Evolutionary conservation across 92 coral and sea anemone species (phyloP).

Genomic region (Galaxea fascicularis): DNA sequence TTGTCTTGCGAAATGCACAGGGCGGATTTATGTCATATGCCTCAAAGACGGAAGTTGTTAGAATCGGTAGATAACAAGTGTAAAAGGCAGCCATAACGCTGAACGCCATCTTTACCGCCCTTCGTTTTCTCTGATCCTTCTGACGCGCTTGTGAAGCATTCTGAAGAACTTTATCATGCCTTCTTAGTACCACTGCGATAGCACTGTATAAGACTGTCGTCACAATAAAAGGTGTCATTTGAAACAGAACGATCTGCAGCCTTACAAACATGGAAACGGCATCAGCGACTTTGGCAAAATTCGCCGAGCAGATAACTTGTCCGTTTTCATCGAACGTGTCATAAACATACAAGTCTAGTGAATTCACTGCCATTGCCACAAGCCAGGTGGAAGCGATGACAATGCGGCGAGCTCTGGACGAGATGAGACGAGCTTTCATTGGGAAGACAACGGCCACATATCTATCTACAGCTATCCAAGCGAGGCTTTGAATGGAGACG

Average conservation of each 20-base stretch:
- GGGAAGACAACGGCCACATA: conserved; percentile 12
- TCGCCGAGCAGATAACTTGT: neutral
- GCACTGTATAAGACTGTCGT: neutral
- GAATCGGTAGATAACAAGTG: neutral
- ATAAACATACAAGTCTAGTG: neutral
- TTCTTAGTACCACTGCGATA: neutral
- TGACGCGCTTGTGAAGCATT: neutral
- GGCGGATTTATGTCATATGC: neutral
- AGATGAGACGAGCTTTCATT: conserved; percentile 1
- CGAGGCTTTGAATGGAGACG: conserved; percentile 3
- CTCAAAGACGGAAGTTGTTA: neutral
- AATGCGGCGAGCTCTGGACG: neutral
- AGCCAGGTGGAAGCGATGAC: conserved; percentile 11
- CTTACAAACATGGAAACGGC: neutral
- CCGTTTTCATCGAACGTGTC: neutral
- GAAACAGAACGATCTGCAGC: neutral
- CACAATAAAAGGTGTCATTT: neutral
- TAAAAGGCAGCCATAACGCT: neutral
- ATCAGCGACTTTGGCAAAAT: neutral
- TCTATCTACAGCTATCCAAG: conserved; percentile 17
- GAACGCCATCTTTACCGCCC: neutral
- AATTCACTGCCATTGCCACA: neutral
- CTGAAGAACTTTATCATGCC: neutral
- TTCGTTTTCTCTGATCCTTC: neutral
- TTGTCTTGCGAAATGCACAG: neutral